phyloP scores from a whole-genome alignment of 2,113 vertebrate species.

The Corythaixoides concolor region DNA sequence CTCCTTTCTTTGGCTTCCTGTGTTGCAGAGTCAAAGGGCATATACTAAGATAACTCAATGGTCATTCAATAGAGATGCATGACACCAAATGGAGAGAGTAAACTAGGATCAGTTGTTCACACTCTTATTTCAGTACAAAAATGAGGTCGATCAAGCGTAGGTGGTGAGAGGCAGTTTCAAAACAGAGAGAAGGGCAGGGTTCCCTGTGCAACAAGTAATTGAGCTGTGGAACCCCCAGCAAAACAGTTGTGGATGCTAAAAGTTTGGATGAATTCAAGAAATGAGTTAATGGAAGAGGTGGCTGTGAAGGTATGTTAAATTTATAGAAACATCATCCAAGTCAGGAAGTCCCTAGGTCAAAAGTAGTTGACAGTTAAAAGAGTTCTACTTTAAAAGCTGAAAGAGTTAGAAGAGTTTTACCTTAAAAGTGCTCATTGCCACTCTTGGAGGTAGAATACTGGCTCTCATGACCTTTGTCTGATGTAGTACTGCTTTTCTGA shows the following conservation, averaged over 20 bases:
- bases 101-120: neutral
- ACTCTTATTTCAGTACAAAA: neutral
- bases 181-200: neutral
- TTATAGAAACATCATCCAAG: neutral
- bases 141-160: neutral
- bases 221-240: neutral
- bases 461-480: neutral
- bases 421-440: neutral
- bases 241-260: neutral
- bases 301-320: neutral
- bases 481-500: neutral
- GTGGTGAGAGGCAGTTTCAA: neutral
- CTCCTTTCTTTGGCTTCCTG: neutral
- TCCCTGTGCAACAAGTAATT: neutral
- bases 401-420: neutral
- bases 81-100: neutral
- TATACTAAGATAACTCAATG: rapidly evolving
- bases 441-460: neutral
- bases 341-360: neutral
- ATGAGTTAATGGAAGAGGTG: neutral
- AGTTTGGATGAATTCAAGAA: neutral
- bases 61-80: neutral
- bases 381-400: neutral
- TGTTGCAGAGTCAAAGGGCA: rapidly evolving
- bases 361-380: neutral